Base-by-base conservation (phyloP, 2,113 vertebrate species). In the Lipophrys pholis region DNA sequence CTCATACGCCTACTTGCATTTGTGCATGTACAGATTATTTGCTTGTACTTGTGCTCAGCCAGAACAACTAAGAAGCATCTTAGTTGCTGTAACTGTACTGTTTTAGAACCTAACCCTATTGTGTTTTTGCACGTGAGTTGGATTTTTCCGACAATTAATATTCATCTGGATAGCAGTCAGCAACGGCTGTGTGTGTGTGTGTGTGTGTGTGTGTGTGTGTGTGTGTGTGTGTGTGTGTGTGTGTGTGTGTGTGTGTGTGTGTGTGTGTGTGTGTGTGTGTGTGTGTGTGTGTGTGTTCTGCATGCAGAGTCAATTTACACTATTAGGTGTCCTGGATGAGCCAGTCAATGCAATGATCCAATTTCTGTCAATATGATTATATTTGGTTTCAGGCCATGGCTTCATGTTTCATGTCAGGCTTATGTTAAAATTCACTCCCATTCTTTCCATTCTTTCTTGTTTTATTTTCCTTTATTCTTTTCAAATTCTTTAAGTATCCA, bases 121-220 rank as follows among this genome's bases (percentile, higher is more conserved):
- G 54, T 54, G 69, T 76, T 78, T 46, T 54, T 76, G 69, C 75
- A 79, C 35, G 70, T 84, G 77, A 48, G 45, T 45, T 46, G 39
- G 59, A 54, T 84, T 80, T 77, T 80, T 74, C 85, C 77, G 80
- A 69, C 62, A 66, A 81, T 89, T 89, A 82, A 88, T 86, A 80
- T 81, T 89, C 39, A 86, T 83, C 71, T 65, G 65, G 21, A 40
- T 15, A 21, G 53, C 56, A 61, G 69, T 53, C 69, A n/a, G 53
- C 48, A 16, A 15, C 36, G 15, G 5, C 63, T 68, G 30, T 69
- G 60, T 50, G 57, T 17, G 66, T 69, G 36, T 42, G 21, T 30
- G 21, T 30, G 21, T 30, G 21, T 30, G 36, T 53, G 21, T 30
- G 21, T 30, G 21, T 30, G 21, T 30, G 36, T 53, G 21, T 30